Evolutionary conservation across 2,888 invertebrate genomes (phyloP).

Genomic region (Cactoblastis cactorum): DNA sequence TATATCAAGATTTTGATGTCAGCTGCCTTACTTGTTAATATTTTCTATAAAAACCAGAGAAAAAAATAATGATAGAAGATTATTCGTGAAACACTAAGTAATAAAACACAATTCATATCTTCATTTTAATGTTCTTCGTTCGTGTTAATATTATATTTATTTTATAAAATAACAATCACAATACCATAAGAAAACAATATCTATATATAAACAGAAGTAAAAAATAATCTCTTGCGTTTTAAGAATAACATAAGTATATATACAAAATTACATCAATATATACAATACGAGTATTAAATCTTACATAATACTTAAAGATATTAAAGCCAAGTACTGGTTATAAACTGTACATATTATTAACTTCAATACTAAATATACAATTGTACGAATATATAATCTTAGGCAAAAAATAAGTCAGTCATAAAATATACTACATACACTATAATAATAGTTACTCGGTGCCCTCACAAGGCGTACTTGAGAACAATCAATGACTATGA

Average conservation of each 20-base stretch:
- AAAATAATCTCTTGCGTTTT: constrained; percentile 23
- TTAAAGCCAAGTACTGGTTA: constrained; percentile 65
- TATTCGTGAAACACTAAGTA: constrained; percentile 7
- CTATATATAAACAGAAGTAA: constrained; percentile 15
- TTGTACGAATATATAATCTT: constrained; percentile 27
- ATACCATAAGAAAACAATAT: constrained; percentile 20
- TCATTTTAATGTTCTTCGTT: constrained; percentile 33
- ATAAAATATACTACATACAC: constrained; percentile 25
- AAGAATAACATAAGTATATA: constrained; percentile 20
- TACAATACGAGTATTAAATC: constrained; percentile 31
- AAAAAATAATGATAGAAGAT: too few relatives aligned
- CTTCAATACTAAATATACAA: constrained; percentile 31
- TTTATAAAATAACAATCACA: constrained; percentile 13
- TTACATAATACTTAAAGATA: constrained; percentile 56
- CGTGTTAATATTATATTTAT: constrained; percentile 19
- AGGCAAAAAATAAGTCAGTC: constrained; percentile 19
- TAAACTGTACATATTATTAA: constrained; percentile 30
- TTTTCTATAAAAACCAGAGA: too few relatives aligned
- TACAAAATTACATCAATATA: constrained; percentile 23
- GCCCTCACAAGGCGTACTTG: constrained; percentile 38
- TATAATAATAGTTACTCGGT: constrained; percentile 36
- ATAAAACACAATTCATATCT: constrained; percentile 33
- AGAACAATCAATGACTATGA: constrained; percentile 39
- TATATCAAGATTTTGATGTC: too few relatives aligned
- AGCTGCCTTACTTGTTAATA: too few relatives aligned